A percentile compares a stretch with the other conserved stretches of the same genome.
Evolutionary conservation across 2,113 vertebrate species (phyloP).

Genomic region (Syngnathus floridae): DNA sequence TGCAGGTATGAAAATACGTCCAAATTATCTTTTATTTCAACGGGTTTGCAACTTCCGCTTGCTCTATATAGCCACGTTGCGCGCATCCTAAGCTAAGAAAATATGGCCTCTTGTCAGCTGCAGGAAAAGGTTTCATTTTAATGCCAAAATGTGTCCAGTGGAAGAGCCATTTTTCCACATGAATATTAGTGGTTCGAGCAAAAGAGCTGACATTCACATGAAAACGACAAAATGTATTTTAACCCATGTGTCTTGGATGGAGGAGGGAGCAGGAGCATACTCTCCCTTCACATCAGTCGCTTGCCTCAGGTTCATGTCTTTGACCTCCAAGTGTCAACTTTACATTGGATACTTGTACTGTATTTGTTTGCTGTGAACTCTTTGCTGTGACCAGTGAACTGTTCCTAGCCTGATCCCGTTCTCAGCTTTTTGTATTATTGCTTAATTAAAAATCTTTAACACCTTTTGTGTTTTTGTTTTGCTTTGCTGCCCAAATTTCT

Average conservation of each 20-base stretch:
- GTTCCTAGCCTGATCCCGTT: constrained; percentile 58
- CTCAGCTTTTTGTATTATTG: constrained; percentile 47
- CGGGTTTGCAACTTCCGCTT: not conserved
- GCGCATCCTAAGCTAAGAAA: constrained; percentile 17
- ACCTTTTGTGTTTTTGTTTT: constrained; percentile 35
- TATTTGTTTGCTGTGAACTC: constrained; percentile 40
- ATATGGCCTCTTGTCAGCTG: constrained; percentile 28
- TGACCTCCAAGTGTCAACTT: constrained; percentile 28
- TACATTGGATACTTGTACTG: constrained; percentile 38
- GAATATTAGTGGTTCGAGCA: constrained; percentile 4
- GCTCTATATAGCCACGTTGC: not conserved
- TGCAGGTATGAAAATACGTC: constrained; percentile 10
- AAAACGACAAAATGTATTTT: constrained; percentile 27
- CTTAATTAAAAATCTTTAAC: constrained; percentile 74
- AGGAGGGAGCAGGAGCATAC: constrained; percentile 6
- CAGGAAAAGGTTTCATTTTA: constrained; percentile 28
- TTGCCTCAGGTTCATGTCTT: constrained; percentile 58
- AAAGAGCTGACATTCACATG: constrained; percentile 25
- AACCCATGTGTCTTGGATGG: constrained; percentile 50
- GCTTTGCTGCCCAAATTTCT: constrained; percentile 22
- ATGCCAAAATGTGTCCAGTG: constrained; percentile 1
- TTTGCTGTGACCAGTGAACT: constrained; percentile 37
- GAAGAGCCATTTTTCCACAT: not conserved
- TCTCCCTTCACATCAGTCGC: constrained; percentile 16
- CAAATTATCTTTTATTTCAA: not conserved